These are phyloP conservation scores for Argynnis bischoffii DNA, from an alignment of 2,888 invertebrate species.

Conservation along the genomic window DNA sequence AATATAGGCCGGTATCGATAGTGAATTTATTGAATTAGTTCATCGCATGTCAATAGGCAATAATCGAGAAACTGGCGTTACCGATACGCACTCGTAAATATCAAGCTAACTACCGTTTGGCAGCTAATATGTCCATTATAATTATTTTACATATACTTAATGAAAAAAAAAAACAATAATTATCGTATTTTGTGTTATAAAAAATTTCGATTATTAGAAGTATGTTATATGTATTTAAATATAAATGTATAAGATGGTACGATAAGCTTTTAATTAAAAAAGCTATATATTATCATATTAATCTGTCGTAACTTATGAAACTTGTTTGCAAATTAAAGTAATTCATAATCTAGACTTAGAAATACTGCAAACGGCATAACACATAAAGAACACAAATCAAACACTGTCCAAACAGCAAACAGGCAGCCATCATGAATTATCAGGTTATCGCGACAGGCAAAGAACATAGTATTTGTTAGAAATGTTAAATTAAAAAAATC, in stretches of 20 bases:
- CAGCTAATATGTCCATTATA: slow-evolving; percentile 34
- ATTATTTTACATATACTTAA: slow-evolving; percentile 21
- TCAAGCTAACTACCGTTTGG: slow-evolving; percentile 37
- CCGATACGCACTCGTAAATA: slow-evolving; percentile 29
- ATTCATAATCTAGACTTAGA: slow-evolving; percentile 18
- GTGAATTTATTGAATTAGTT: slow-evolving; percentile 40
- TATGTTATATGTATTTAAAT: too few species aligned
- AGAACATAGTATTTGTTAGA: slow-evolving; percentile 5
- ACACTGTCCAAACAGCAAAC: slow-evolving; percentile 40
- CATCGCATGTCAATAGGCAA: slow-evolving; percentile 38
- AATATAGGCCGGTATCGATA: slow-evolving; percentile 33
- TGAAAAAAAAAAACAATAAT: slow-evolving; percentile 12
- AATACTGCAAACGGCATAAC: slow-evolving; percentile 29
- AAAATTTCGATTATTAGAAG: neutral
- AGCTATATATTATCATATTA: neutral
- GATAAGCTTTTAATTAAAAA: neutral
- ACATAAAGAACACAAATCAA: slow-evolving; percentile 40
- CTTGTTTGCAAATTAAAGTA: slow-evolving; percentile 12
- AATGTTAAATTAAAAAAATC: neutral
- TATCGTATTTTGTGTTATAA: neutral
- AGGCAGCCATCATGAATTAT: slow-evolving; percentile 58
- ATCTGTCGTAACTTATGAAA: neutral
- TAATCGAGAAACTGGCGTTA: slow-evolving; percentile 33
- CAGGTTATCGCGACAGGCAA: slow-evolving; percentile 55
- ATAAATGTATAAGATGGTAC: neutral